Evolutionary conservation across 35 echinoderm and acorn worm species (phyloP), one percentile per base, ranked within the genome.

Genomic region (Anneissia japonica): DNA sequence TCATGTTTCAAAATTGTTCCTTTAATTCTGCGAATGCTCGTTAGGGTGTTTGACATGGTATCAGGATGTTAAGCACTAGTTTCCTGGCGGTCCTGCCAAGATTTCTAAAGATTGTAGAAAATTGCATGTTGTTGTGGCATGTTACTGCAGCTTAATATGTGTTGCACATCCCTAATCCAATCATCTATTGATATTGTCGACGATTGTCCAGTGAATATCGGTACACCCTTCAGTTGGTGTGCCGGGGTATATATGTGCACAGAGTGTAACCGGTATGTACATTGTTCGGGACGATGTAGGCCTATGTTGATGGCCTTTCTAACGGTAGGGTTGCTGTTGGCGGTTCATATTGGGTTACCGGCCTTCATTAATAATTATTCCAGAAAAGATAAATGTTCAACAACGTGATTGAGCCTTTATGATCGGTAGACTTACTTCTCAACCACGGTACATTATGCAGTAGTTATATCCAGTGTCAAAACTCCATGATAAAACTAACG

Each of bases 21-120:
- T 35, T 39, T 26, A 88, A 32, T 46, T 88, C 86, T 28, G 36
- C 30, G 39, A 56, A 88, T 0, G 86, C 86, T 17, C 13, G 21
- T 41, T 36, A n/a, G 31, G 76, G 76, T 30, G 38, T 88, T 21
- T 88, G 86, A 17, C 28, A 28, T 21, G 43, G 38, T 33, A 0
- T 32, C 10, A 77, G 38, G 14, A 88, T 38, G 19, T 88, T 88
- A 5, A 88, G 35, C 16, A 88, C 76, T 9, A 88, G 76, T 19
- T 81, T 79, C 38, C 38, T 45, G 13, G 86, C 86, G 9, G 72
- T 77, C 46, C 75, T 38, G 2, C 86, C 86, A 34, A 88, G 86
- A 46, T 88, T 79, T 46, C 86, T 39, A 0, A 88, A 39, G 3
- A 88, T 80, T 39, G 86, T 88, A 4, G 86, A 88, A 45, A 88